Percentiles rank a stretch among this genome's conserved stretches.
phyloP scores from a whole-genome alignment of 2,113 vertebrate genomes.

The Amazona guildingii region DNA sequence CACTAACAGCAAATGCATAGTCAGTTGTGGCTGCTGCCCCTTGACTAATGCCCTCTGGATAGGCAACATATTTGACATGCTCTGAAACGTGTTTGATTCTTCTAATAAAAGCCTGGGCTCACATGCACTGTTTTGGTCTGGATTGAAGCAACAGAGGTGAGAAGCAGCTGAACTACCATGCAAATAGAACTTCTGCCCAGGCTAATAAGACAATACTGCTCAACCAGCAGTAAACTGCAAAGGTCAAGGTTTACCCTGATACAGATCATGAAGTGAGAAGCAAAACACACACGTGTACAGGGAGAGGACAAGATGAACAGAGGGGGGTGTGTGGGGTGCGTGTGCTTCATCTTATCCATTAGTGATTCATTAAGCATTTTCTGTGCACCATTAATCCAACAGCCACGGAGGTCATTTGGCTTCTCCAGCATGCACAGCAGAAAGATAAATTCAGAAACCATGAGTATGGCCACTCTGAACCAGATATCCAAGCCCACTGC shows the following conservation, averaged over 20 bases:
- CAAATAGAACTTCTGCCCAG: neutral
- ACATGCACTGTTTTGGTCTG: fast-evolving
- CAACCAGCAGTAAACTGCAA: neutral
- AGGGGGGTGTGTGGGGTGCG: neutral
- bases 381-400: conserved; percentile 10
- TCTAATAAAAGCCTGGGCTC: neutral
- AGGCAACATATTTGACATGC: neutral
- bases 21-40: neutral
- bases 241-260: neutral
- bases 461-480: neutral
- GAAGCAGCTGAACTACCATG: neutral
- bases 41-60: neutral
- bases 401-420: neutral
- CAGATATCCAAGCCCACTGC: neutral
- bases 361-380: conserved; percentile 41
- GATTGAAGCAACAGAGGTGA: neutral
- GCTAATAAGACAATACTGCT: neutral
- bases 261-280: neutral
- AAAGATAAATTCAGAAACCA: neutral
- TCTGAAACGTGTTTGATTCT: neutral
- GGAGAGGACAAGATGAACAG: neutral
- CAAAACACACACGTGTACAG: fast-evolving
- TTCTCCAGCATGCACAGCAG: neutral
- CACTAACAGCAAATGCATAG: neutral
- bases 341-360: neutral